Base-by-base conservation (phyloP, 2,113 vertebrate genomes). In the Zosterops hypoxanthus region DNA sequence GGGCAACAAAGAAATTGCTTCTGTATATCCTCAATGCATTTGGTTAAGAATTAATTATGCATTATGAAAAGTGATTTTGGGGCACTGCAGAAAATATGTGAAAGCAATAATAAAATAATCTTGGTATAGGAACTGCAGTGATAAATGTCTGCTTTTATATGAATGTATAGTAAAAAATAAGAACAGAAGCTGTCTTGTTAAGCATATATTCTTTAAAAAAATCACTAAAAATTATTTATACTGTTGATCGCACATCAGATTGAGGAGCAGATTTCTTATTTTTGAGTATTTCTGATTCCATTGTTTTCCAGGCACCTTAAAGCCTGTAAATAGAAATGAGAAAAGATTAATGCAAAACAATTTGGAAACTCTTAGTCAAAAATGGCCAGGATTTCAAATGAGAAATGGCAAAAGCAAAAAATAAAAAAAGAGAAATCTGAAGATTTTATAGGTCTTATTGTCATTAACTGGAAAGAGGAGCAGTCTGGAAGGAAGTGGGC, bases 401-500 rank as follows among this genome's bases (percentile, higher is more conserved):
- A 73, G 36, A 93, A 91, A 60, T 53, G 8, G 17, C 28, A 64
- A 69, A 91, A 42, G 10, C 1, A 19, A 34, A 11, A 49, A 22
- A 25, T 11, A 39, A 47, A 23, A 47, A 47, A 47, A 36, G 50
- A n/a, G 12, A 41, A 22, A 73, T 36, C 26, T 64, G 78, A 87
- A 44, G 44, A 34, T 72, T 85, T 94, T 44, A 26, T 29, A 79
- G 31, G 17, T 82, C 88, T 82, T 49, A n/a, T 80, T 95, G 85
- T 76, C 25, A 42, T 82, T 82, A 80, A 60, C 28, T 83, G 63
- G 22, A 61, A 77, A 90, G 72, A 61, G 19, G 19, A 81, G 52
- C 79, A 66, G 86, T 52, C 82, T 95, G 88, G 42, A 88, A 86
- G 72, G 72, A 94, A 92, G 72, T 42, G 81, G 52, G 47, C 64